Evolutionary conservation across 1,140 invertebrate genomes (phyloP).

Genomic region (Bombus balteatus): DNA sequence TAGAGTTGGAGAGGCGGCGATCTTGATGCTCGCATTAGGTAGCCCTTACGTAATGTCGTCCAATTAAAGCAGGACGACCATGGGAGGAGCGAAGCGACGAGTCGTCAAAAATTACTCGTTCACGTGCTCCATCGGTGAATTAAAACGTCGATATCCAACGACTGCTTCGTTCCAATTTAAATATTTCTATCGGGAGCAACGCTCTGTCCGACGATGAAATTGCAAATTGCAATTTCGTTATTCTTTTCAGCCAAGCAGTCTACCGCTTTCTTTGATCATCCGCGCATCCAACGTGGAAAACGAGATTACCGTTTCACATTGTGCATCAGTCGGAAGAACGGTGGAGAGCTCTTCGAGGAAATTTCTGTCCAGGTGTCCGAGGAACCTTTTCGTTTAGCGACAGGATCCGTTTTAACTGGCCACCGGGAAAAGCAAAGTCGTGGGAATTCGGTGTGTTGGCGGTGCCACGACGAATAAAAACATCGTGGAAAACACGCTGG

Average conservation of each 20-base stretch:
- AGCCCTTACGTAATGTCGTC: constrained; percentile 5
- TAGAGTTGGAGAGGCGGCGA: constrained; percentile 30
- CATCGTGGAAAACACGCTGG: not conserved
- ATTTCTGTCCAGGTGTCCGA: constrained; percentile 22
- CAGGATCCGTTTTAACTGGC: constrained; percentile 27
- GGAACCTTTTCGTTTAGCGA: constrained; percentile 25
- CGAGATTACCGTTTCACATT: constrained; percentile 43
- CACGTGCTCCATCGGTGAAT: not conserved
- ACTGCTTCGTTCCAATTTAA: not conserved
- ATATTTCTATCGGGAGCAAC: not conserved
- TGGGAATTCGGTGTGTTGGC: not conserved
- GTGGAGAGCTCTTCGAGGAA: constrained; percentile 1
- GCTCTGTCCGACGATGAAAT: constrained; percentile 13
- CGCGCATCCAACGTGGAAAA: constrained; percentile 26
- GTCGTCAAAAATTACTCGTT: not conserved
- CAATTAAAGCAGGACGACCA: constrained; percentile 18
- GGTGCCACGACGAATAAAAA: not conserved
- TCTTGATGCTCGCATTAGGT: constrained; percentile 25
- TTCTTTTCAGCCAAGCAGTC: constrained; percentile 16
- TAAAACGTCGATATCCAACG: not conserved
- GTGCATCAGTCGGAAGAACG: not conserved
- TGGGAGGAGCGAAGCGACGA: too few species aligned
- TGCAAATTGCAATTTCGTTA: constrained; percentile 42
- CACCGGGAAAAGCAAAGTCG: not conserved
- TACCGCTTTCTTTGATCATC: constrained; percentile 37